Percentiles rank a stretch among this genome's conserved stretches.
Evolutionary conservation across 2,113 vertebrate genomes (phyloP).

Genomic region (Nanorana parkeri): DNA sequence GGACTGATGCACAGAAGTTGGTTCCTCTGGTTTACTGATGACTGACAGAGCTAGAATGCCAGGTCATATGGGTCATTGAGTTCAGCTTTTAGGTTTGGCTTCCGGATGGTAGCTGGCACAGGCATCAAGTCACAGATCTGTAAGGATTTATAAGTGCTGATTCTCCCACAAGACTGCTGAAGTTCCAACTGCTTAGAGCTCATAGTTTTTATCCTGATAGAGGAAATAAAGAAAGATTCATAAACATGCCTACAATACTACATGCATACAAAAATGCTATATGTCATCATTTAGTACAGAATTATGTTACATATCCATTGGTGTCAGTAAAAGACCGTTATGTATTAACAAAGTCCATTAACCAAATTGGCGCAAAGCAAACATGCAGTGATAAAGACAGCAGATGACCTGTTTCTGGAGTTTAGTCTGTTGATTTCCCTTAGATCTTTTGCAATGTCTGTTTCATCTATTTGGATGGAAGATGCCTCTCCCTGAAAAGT

Average conservation of each 20-base stretch:
- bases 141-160: conserved; percentile 54
- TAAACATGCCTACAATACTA: too few relatives aligned
- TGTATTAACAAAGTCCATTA: too few relatives aligned
- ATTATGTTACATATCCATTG: too few relatives aligned
- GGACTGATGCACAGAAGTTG: neutral
- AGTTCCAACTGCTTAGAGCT: conserved; percentile 40
- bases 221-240: neutral
- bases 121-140: conserved; percentile 53
- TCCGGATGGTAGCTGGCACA: conserved; percentile 42
- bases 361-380: too few relatives aligned
- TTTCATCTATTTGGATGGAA: conserved; percentile 24
- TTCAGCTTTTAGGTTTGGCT: conserved; percentile 54
- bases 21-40: neutral
- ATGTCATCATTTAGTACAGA: too few relatives aligned
- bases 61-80: conserved; percentile 54
- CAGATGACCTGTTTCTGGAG: conserved; percentile 34
- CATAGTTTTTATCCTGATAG: conserved; percentile 13
- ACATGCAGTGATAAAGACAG: neutral
- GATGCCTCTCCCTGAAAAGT: neutral
- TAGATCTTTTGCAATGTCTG: conserved; percentile 54
- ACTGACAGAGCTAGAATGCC: conserved; percentile 23
- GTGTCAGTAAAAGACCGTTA: too few relatives aligned
- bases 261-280: too few relatives aligned
- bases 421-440: conserved; percentile 18
- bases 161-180: conserved; percentile 46